A percentile compares a stretch with the other conserved stretches of the same genome.
phyloP scores from a whole-genome alignment of 1,140 invertebrate species.

The Zaprionus africanus region DNA sequence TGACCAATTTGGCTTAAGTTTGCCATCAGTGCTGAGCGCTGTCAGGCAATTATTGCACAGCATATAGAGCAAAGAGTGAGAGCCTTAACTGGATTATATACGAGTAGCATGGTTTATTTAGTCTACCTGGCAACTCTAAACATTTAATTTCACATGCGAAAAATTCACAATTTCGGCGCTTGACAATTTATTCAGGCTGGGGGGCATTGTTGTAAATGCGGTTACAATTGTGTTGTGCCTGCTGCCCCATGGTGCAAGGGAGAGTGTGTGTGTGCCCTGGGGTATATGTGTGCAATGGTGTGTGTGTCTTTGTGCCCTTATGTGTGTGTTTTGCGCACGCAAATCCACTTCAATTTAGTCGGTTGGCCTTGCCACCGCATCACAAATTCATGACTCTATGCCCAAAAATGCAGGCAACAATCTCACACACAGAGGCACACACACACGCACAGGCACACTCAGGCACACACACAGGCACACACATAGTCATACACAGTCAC shows the following conservation, averaged over 20 bases:
- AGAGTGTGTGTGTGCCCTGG: neutral
- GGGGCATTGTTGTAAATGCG: neutral
- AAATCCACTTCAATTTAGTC: conserved; percentile 75
- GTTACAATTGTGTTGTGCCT: conserved; percentile 15
- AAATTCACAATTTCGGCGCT: neutral
- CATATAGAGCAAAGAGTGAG: neutral
- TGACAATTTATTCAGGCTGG: conserved; percentile 2
- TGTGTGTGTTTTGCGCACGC: conserved; percentile 15
- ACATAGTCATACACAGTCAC: conserved; percentile 27
- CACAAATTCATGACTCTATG: conserved; percentile 74
- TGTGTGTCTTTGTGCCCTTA: neutral
- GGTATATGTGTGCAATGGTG: neutral
- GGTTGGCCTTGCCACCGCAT: conserved; percentile 62
- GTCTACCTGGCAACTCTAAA: neutral
- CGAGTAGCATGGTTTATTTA: neutral
- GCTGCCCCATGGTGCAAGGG: neutral
- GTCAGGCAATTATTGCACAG: neutral
- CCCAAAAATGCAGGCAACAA: conserved; percentile 65
- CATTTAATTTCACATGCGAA: neutral
- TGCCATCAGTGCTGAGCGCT: neutral
- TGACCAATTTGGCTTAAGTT: conserved; percentile 4
- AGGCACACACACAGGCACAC: conserved; percentile 28
- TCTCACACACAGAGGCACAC: conserved; percentile 5
- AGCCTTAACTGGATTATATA: neutral
- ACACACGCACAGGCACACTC: conserved; percentile 27